Base-by-base conservation (phyloP, 2,888 invertebrate species). In the Pachymerium ferrugineum region DNA sequence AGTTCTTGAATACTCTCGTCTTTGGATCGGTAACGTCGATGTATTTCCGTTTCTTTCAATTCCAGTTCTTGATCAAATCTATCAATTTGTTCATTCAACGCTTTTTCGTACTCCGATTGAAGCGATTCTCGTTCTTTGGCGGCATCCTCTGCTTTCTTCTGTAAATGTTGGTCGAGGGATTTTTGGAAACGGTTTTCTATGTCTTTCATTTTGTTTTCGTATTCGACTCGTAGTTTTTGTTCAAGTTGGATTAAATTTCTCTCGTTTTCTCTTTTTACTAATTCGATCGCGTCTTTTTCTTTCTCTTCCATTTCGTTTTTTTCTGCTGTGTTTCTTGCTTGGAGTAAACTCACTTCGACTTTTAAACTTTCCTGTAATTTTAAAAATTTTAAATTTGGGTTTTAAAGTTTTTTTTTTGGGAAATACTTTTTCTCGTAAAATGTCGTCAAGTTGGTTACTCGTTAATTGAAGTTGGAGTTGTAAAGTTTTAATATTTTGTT, bases 361-460 rank as follows among this genome's bases (percentile, higher is more conserved):
- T 68, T 68, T 28, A 68, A 68, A 14, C n/a, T 68, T 25, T 68
- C 68, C 68, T 68, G 4, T 8, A 68, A 68, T n/a, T 30, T 25
- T n/a, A n/a, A 68, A 22, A 28, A 6, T 3, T 10, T 16, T 22
- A 28, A 68, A 68, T 68, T 12, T n/a, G n/a, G n/a, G n/a, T n/a
- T n/a, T n/a, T n/a, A n/a, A n/a, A n/a, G n/a, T n/a, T n/a, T n/a
- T n/a, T n/a, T n/a, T n/a, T n/a, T n/a, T n/a, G n/a, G n/a, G n/a
- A n/a, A n/a, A n/a, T 68, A 68, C 68, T 16, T 68, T 68, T 25
- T 68, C 68, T 30, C 31, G 19, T 12, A 25, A 30, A 6, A 16
- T 10, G 12, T 31, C 31, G 2, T 68, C 31, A 22, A 68, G 10
- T 30, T 68, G 68, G 5, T 29, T 30, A 28, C n/a, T 68, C 25